These are phyloP conservation scores for Girardia tigrina DNA, from an alignment of 2,888 invertebrate species.

Conservation along the genomic window DNA sequence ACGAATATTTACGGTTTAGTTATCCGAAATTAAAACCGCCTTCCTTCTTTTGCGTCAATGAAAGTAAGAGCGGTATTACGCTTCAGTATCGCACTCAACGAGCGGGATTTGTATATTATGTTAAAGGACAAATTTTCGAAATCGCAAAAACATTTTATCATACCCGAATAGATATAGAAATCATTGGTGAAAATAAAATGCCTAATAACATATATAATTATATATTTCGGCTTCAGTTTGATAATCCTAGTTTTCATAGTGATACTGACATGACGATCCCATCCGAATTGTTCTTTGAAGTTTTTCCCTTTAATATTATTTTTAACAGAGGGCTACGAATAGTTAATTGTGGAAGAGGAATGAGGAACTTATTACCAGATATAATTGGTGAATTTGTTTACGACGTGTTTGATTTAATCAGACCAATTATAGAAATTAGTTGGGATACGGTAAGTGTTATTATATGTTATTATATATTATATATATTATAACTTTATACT, in stretches of 20 bases:
- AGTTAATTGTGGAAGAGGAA: constrained; percentile 45
- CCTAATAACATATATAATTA: constrained; percentile 69
- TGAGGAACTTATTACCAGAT: constrained; percentile 42
- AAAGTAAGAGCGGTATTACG: constrained; percentile 70
- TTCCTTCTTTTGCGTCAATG: constrained; percentile 88
- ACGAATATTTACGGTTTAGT: constrained; percentile 87
- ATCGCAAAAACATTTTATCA: constrained; percentile 83
- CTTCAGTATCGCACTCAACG: constrained; percentile 70
- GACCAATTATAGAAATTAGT: constrained; percentile 80
- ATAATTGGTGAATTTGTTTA: constrained; percentile 72
- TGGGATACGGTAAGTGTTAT: constrained; percentile 71
- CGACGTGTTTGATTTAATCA: constrained; percentile 74
- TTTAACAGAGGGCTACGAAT: constrained; percentile 61
- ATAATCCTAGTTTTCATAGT: constrained; percentile 61
- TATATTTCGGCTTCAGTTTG: constrained; percentile 80
- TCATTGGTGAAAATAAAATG: constrained; percentile 69
- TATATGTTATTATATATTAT: background rate
- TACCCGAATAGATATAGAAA: constrained; percentile 78
- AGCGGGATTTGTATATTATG: constrained; percentile 82
- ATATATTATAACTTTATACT: no score
- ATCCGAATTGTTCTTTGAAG: constrained; percentile 67
- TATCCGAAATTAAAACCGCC: constrained; percentile 78
- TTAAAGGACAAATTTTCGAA: constrained; percentile 78
- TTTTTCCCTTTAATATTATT: constrained; percentile 92
- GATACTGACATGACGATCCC: constrained; percentile 37